Evolutionary conservation across 2,888 invertebrate species (phyloP).

Genomic region (Barypeithes pellucidus): DNA sequence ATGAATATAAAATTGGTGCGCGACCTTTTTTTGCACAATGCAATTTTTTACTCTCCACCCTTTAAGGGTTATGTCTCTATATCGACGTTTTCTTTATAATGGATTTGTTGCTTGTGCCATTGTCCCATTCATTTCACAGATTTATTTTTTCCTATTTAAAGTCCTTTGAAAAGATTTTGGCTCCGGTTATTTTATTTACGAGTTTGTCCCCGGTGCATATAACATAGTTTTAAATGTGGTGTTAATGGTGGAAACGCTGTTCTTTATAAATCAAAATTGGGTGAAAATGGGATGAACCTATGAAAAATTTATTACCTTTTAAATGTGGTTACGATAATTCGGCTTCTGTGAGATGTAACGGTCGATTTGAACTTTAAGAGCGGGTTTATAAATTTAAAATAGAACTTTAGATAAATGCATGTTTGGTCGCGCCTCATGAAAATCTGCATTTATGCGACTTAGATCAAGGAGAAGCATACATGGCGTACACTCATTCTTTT

Average conservation of each 20-base stretch:
- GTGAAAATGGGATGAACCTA: slow-evolving; percentile 51
- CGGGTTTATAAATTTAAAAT: not conserved
- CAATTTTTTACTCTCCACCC: slow-evolving; percentile 53
- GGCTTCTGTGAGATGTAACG: slow-evolving; percentile 25
- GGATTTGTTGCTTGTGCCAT: slow-evolving; percentile 47
- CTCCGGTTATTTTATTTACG: slow-evolving; percentile 47
- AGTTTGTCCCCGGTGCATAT: slow-evolving; percentile 48
- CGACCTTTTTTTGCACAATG: slow-evolving; percentile 60
- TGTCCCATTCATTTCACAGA: slow-evolving; percentile 39
- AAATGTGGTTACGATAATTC: not conserved
- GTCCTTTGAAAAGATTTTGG: slow-evolving; percentile 26
- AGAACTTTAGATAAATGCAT: no score
- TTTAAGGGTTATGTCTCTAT: slow-evolving; percentile 54
- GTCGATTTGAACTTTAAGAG: not conserved
- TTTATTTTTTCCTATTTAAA: slow-evolving; percentile 35
- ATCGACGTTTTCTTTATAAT: slow-evolving; percentile 47
- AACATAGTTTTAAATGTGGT: slow-evolving; percentile 65
- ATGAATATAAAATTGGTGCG: slow-evolving; percentile 69
- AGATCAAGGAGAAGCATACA: no score
- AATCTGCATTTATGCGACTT: no score
- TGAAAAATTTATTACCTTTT: slow-evolving; percentile 46
- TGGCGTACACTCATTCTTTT: no score
- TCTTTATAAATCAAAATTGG: slow-evolving; percentile 45
- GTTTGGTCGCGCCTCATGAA: no score
- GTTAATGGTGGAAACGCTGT: slow-evolving; percentile 66